Evolutionary conservation across 1,140 invertebrate genomes (phyloP).

Genomic region (Pollicipes pollicipes): DNA sequence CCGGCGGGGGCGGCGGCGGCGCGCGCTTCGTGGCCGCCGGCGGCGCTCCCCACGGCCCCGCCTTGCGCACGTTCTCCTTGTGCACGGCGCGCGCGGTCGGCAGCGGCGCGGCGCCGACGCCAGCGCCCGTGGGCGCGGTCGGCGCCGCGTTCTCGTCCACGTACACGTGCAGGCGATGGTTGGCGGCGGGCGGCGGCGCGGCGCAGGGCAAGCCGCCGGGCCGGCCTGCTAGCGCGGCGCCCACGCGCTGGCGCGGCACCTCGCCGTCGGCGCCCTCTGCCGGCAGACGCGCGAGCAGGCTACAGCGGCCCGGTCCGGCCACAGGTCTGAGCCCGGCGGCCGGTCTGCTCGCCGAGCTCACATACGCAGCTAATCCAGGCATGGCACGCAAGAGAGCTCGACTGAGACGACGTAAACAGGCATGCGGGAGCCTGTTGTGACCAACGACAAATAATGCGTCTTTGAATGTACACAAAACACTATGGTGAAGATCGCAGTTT

Average conservation of each 20-base stretch:
- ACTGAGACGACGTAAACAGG: too few species aligned
- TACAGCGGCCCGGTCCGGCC: too few species aligned
- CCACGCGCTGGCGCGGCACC: neutral
- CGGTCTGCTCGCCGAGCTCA: too few species aligned
- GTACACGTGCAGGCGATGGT: neutral
- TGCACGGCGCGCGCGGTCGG: neutral
- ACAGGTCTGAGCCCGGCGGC: too few species aligned
- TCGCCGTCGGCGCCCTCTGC: neutral
- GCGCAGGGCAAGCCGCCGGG: neutral
- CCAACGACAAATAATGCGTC: too few species aligned
- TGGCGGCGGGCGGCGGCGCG: neutral
- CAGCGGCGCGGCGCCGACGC: neutral
- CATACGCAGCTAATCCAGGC: too few species aligned
- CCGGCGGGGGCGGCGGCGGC: neutral
- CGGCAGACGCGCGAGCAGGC: too few species aligned
- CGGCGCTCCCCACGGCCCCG: neutral
- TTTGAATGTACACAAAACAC: too few species aligned
- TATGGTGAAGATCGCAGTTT: too few species aligned
- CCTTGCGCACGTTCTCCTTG: constrained; percentile 7
- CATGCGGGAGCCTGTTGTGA: too few species aligned
- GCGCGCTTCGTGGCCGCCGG: constrained; percentile 5
- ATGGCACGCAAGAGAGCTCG: too few species aligned
- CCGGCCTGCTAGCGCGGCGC: too few species aligned
- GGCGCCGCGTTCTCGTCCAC: neutral
- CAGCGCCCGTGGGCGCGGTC: neutral